These are phyloP conservation scores for Rhagonycha fulva DNA, from an alignment of 2,888 invertebrate genomes.

Conservation along the genomic window DNA sequence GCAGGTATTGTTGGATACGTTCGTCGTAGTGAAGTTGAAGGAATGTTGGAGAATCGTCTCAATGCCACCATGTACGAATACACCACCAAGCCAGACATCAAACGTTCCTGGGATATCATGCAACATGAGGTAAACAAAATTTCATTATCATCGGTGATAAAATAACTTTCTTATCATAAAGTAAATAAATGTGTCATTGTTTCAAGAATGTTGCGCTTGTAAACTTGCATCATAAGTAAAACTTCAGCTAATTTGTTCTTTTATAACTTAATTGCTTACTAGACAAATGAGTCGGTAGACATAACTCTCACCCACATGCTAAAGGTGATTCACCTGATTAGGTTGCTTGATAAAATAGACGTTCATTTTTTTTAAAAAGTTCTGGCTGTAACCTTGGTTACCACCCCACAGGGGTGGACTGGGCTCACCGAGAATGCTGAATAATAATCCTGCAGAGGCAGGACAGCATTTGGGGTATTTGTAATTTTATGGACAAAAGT, in stretches of 20 bases:
- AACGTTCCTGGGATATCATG: constrained; percentile 80
- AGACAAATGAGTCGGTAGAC: neutral
- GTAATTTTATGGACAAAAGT: too few species aligned
- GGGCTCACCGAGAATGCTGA: neutral
- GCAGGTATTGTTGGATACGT: constrained; percentile 84
- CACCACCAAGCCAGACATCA: constrained; percentile 63
- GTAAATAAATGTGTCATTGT: neutral
- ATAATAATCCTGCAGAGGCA: too few species aligned
- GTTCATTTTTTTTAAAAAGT: neutral
- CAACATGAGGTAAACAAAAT: constrained; percentile 78
- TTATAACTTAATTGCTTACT: neutral
- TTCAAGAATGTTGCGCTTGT: neutral
- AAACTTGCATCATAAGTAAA: neutral
- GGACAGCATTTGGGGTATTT: too few species aligned
- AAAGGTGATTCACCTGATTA: neutral
- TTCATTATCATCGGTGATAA: neutral
- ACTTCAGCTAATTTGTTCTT: neutral
- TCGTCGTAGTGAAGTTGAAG: constrained; percentile 70
- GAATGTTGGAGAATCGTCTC: constrained; percentile 70
- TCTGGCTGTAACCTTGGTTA: neutral
- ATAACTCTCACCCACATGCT: neutral
- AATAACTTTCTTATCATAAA: neutral
- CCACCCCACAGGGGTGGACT: too few species aligned
- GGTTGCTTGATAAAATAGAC: neutral
- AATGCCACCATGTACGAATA: constrained; percentile 75